Base-by-base conservation (phyloP, 2,888 invertebrate species). In the Noctua fimbriata region DNA sequence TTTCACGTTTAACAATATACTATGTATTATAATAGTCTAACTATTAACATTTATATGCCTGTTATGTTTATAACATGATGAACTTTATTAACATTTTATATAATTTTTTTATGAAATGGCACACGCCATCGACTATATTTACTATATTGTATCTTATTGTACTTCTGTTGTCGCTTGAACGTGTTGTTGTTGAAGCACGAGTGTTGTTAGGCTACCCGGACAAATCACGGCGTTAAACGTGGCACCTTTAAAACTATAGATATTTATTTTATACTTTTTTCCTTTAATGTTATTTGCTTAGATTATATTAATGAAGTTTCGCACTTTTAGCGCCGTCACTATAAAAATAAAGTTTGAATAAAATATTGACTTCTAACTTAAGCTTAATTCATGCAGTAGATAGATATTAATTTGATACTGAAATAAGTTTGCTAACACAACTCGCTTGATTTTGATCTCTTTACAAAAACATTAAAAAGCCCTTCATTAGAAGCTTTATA, bases 11-110 rank as follows among this genome's bases (percentile, higher is more conserved):
- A 96, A 97, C 96, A 96, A 93, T 92, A 94, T 95, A 95, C 94
- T 96, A 96, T 96, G 95, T 96, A 96, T 96, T 96, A 96, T 96
- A 96, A 97, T 96, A 96, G 96, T 96, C 97, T 97, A 97, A 97
- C 96, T 96, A 96, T 96, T 96, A 97, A 97, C 96, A 96, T 95
- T 92, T 96, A 96, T 96, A 95, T 97, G 97, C 97, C 97, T 97
- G 97, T 97, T 97, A 96, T 96, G 97, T 97, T 96, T 96, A 96
- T 97, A 97, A 97, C 97, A 96, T 92, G 92, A 96, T 96, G 95
- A 96, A 94, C 95, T 96, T 94, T 96, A 96, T 96, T 96, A 96
- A 96, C 96, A 95, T 93, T 94, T 93, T 91, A 90, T 92, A 92
- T 91, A 93, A 89, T 91, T 93, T 93, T 93, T 90, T 88, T 89